Evolutionary conservation across 2,888 invertebrate species (phyloP), one percentile per base, ranked within the genome.

Genomic region (Steromphala cineraria): DNA sequence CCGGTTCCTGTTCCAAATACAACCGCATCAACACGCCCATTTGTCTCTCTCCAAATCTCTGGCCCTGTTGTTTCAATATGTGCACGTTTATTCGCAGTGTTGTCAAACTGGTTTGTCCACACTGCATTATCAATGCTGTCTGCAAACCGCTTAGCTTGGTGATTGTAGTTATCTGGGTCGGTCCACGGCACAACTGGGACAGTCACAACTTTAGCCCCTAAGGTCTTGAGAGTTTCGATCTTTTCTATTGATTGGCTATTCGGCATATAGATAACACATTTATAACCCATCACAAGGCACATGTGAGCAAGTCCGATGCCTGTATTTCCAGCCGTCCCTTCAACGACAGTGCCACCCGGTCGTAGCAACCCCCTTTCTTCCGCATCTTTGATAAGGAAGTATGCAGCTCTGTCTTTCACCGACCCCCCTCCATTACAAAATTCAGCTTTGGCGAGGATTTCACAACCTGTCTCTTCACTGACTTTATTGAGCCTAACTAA

Each of bases 71-170:
- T 93, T 75, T 92, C 92, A 53, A 91, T 89, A 80, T 93, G 93
- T 8, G 93, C 93, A 40, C 80, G 85, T 80, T 89, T 87, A 81
- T 93, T 93, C 0, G 93, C 93, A 19, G 87, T 89, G 82, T 93
- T 93, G 80, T 93, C 93, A 90, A 93, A 93, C 88, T 93, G 93
- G 83, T 93, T 92, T 3, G 93, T 93, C 93, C 93, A 93, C 0
- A 92, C 91, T 15, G 93, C 91, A 86, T 93, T 93, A 1, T 92
- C 91, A 21, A 91, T 56, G 80, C 89, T 90, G 19, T 93, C 92
- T 21, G 93, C 93, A 88, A 85, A 92, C 55, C 91, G 83, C 80
- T 82, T 85, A 7, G 93, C 93, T 88, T 92, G 92, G 80, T 93
- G 93, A 80, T 93, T 93, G 84, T 93, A 93, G 82, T 93, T 93